phyloP scores from a whole-genome alignment of 2,113 vertebrate genomes.

The Boulengerochromis microlepis region DNA sequence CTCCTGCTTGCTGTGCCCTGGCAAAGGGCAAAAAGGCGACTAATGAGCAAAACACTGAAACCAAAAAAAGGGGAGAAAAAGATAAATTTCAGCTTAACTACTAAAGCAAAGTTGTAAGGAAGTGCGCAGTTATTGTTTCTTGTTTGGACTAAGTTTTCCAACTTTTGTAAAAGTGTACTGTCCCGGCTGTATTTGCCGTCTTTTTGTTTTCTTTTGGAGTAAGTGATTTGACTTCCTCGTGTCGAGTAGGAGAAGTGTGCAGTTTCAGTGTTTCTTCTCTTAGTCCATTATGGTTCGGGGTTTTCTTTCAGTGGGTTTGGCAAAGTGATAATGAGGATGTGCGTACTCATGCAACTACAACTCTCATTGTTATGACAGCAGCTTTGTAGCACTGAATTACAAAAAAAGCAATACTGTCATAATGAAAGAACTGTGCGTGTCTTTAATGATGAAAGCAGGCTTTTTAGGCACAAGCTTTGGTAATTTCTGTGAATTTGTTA shows the following conservation, averaged over 20 bases:
- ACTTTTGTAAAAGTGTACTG: background rate
- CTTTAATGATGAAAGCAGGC: background rate
- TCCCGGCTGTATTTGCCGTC: background rate
- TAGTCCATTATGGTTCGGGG: slow-evolving; percentile 10
- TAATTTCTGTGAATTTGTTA: background rate
- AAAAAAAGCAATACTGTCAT: background rate
- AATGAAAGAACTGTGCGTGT: background rate
- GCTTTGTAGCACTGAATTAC: background rate
- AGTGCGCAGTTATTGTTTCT: background rate
- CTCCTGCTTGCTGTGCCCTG: background rate
- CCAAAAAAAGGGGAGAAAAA: background rate
- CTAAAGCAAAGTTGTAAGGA: background rate
- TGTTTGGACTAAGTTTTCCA: background rate
- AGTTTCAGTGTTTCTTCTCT: slow-evolving; percentile 12
- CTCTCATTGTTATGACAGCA: background rate
- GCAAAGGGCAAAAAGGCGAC: background rate
- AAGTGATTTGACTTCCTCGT: slow-evolving; percentile 28
- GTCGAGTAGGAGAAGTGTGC: background rate
- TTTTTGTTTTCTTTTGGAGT: background rate
- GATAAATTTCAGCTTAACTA: background rate
- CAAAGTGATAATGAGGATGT: slow-evolving; percentile 41
- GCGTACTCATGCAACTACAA: background rate
- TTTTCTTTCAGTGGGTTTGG: slow-evolving; percentile 5
- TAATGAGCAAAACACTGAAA: background rate
- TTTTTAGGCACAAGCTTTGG: background rate